These are phyloP conservation scores for Bedellia somnulentella DNA, from an alignment of 2,888 invertebrate species.

Conservation along the genomic window DNA sequence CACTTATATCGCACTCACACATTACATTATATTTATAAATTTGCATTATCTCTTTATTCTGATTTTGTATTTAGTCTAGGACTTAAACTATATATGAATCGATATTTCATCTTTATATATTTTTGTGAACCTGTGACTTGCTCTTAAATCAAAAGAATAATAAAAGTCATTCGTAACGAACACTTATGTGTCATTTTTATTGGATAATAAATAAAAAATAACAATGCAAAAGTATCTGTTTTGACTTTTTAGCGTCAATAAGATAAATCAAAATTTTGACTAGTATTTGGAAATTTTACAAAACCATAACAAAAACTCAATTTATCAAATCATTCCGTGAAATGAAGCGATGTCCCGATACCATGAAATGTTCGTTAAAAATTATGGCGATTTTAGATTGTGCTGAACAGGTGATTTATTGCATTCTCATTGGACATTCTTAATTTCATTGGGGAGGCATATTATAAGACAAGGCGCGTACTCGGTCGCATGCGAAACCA, in stretches of 20 bases:
- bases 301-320: slow-evolving; percentile 36
- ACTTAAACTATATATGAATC: too few relatives aligned
- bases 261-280: slow-evolving; percentile 40
- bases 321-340: slow-evolving; percentile 31
- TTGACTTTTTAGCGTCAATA: slow-evolving; percentile 45
- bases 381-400: too few relatives aligned
- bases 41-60: too few relatives aligned
- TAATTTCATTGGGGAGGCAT: slow-evolving; percentile 36
- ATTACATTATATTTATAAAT: too few relatives aligned
- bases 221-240: slow-evolving; percentile 37
- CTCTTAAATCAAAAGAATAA: too few relatives aligned
- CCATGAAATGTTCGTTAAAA: not conserved
- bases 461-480: slow-evolving; percentile 48
- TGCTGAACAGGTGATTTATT: too few relatives aligned
- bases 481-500: slow-evolving; percentile 36
- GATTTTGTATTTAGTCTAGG: too few relatives aligned
- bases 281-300: slow-evolving; percentile 33
- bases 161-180: too few relatives aligned
- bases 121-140: too few relatives aligned
- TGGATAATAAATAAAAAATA: slow-evolving; percentile 35
- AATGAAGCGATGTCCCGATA: slow-evolving; percentile 15
- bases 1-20: too few relatives aligned
- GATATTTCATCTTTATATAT: too few relatives aligned
- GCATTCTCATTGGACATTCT: slow-evolving; percentile 23
- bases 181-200: slow-evolving; percentile 35